Conservation (phyloP, 2,888 invertebrate genomes). For the Lamproptera curius region DNA sequence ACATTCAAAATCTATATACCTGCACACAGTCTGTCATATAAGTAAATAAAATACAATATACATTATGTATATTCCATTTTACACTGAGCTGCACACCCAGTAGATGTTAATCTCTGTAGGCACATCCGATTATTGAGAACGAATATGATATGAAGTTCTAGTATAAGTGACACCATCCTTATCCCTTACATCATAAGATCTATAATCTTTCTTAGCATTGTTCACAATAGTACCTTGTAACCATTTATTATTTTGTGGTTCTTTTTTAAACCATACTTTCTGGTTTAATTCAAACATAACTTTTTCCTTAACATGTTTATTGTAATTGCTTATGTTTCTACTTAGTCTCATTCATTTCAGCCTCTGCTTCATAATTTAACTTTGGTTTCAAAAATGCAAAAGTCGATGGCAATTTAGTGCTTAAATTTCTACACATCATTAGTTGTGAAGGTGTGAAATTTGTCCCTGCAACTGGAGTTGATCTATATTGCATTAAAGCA, state of each 20-base stretch:
- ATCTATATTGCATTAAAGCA: constrained; percentile 7
- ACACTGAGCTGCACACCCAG: neutral
- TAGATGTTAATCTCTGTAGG: neutral
- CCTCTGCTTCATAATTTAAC: neutral
- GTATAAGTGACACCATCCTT: constrained; percentile 1
- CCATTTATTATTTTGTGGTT: no score
- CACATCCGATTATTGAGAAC: constrained; percentile 3
- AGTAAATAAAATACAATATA: no score
- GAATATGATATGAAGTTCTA: constrained; percentile 15
- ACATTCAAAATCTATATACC: no score
- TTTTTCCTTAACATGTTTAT: neutral
- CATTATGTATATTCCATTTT: neutral
- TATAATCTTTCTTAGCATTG: neutral
- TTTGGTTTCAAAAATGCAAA: constrained; percentile 7
- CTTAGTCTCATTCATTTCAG: no score
- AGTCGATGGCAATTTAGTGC: constrained; percentile 11
- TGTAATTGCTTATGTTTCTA: neutral
- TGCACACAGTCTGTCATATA: no score
- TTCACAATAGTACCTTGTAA: no score
- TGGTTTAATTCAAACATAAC: neutral
- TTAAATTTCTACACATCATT: constrained; percentile 16
- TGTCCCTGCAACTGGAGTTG: constrained; percentile 13
- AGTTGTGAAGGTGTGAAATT: constrained; percentile 11
- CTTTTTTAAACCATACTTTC: no score
- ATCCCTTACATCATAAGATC: constrained; percentile 9